Conservation (phyloP, 2,797 vertebrate species). For the Centropyge bicolor region DNA sequence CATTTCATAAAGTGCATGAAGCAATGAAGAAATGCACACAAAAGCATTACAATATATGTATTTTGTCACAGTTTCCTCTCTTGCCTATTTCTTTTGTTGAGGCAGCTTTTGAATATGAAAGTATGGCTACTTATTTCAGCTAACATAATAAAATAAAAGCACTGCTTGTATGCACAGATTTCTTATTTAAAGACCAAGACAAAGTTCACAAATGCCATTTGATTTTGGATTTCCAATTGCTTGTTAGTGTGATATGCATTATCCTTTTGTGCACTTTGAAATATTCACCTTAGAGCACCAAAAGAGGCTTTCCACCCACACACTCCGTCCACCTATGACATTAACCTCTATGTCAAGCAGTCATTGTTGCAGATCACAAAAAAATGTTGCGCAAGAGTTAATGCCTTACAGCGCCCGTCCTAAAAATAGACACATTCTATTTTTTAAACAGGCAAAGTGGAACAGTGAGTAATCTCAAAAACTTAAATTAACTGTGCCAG, state of each 20-base stretch:
- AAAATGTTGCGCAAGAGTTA: conserved; percentile 28
- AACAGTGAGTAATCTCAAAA: conserved; percentile 48
- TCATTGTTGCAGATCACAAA: conserved; percentile 17
- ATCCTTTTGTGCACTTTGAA: neutral
- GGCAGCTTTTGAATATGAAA: neutral
- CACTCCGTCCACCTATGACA: conserved; percentile 12
- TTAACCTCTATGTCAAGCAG: conserved; percentile 19
- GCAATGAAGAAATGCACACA: neutral
- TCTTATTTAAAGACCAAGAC: neutral
- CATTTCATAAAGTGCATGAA: neutral
- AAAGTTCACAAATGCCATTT: neutral
- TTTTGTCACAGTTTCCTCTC: too few relatives aligned
- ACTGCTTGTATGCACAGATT: neutral
- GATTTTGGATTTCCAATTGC: neutral
- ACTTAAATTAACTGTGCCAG: conserved; percentile 33
- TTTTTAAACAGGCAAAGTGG: conserved; percentile 38
- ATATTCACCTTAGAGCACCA: conserved; percentile 7
- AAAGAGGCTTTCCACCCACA: conserved; percentile 10
- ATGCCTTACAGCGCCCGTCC: conserved; percentile 30
- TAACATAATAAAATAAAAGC: neutral
- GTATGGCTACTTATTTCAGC: neutral
- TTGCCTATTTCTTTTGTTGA: neutral
- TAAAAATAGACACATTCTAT: conserved; percentile 49
- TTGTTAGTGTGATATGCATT: neutral
- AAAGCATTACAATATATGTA: neutral